These are phyloP conservation scores for Sycobia sp. DNA, from an alignment of 1,140 invertebrate species.

Conservation along the genomic window DNA sequence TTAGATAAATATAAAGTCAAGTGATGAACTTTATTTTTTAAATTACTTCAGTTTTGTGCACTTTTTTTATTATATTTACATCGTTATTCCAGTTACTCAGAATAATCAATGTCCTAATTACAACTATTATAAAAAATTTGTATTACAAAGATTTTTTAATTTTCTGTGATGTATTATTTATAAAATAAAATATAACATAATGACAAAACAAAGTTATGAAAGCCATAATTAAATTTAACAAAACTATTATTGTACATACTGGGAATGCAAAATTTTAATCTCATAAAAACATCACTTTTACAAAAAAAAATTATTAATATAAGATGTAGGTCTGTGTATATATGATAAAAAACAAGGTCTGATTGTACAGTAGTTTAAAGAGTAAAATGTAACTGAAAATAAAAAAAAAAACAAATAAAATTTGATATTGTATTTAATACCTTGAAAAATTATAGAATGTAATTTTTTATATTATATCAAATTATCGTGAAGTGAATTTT, in stretches of 20 bases:
- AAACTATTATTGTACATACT: constrained; percentile 16
- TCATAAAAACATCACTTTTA: constrained; percentile 35
- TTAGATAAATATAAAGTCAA: neutral
- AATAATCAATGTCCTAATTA: too few relatives aligned
- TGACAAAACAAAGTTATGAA: constrained; percentile 15
- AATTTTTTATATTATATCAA: too few relatives aligned
- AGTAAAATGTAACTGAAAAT: constrained; percentile 33
- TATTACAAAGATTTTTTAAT: neutral
- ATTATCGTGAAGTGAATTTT: too few relatives aligned
- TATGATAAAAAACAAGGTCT: constrained; percentile 35
- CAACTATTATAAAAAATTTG: neutral
- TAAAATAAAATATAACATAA: constrained; percentile 7
- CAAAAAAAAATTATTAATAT: constrained; percentile 29
- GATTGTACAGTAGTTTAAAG: constrained; percentile 45
- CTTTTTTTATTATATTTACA: too few relatives aligned
- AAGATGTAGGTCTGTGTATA: constrained; percentile 39
- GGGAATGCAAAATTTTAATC: constrained; percentile 7
- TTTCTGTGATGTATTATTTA: constrained; percentile 1
- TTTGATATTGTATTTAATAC: constrained; percentile 5
- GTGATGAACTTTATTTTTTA: neutral
- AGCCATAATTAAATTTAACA: neutral
- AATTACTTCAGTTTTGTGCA: too few relatives aligned
- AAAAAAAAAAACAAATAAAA: constrained; percentile 27
- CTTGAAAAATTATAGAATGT: too few relatives aligned
- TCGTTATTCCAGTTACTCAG: too few relatives aligned